phyloP scores from a whole-genome alignment of 2,113 vertebrate species.

The Sinocyclocheilus anophthalmus region DNA sequence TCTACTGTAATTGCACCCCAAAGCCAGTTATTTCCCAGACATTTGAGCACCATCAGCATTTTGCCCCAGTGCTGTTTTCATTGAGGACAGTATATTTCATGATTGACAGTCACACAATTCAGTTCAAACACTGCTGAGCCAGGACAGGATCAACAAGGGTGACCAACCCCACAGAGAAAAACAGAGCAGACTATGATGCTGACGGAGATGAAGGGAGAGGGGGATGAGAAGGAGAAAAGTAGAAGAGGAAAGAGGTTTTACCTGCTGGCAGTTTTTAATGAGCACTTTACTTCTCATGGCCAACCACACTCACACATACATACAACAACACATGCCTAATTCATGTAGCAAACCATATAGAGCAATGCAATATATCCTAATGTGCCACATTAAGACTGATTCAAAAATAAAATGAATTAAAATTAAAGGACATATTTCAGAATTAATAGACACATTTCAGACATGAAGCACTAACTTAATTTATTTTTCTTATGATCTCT shows the following conservation, averaged over 20 bases:
- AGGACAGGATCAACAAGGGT: slow-evolving; percentile 36
- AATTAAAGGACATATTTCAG: background rate
- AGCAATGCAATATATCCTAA: background rate
- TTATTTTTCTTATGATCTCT: background rate
- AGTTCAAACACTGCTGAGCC: slow-evolving; percentile 32
- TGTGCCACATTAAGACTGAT: background rate
- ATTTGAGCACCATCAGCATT: background rate
- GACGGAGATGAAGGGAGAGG: slow-evolving; percentile 21
- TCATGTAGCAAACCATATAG: background rate
- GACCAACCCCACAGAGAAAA: slow-evolving; percentile 31
- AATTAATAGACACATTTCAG: too few species aligned
- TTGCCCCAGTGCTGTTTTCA: slow-evolving; percentile 19
- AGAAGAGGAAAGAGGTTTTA: slow-evolving; percentile 51
- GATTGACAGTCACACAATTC: slow-evolving; percentile 37
- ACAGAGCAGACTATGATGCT: slow-evolving; percentile 12
- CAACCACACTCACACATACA: slow-evolving; percentile 30
- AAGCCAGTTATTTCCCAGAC: background rate
- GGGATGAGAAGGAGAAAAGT: slow-evolving; percentile 20
- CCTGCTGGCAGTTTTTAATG: slow-evolving; percentile 82
- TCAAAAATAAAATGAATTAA: slow-evolving; percentile 7
- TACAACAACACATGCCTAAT: slow-evolving; percentile 10
- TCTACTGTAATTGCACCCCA: slow-evolving; percentile 9
- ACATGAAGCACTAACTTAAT: background rate
- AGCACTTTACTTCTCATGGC: slow-evolving; percentile 68
- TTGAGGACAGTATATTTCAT: slow-evolving; percentile 32